Conservation (phyloP, 2,113 vertebrate genomes). For the Leptocoma aspasia region DNA sequence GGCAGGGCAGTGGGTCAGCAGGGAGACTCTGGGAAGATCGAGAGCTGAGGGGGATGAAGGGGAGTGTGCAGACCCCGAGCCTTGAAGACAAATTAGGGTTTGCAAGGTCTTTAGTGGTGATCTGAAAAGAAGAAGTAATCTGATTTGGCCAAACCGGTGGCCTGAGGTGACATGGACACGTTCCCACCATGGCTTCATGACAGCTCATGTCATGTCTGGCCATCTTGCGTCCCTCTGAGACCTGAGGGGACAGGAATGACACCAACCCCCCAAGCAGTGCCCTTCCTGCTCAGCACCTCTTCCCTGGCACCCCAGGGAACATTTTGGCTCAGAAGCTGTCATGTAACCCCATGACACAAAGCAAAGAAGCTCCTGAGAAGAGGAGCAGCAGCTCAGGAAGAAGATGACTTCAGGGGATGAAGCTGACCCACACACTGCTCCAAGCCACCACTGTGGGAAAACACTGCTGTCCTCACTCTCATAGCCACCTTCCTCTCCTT, state of each 20-base stretch:
- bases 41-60: rapidly evolving
- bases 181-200: neutral
- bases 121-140: neutral
- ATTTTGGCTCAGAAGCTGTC: neutral
- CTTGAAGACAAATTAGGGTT: neutral
- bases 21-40: neutral
- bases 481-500: neutral
- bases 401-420: neutral
- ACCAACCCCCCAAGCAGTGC: neutral
- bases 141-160: neutral
- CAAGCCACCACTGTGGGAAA: neutral
- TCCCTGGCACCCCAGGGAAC: rapidly evolving
- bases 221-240: neutral
- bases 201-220: neutral
- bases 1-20: neutral
- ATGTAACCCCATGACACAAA: neutral
- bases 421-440: neutral
- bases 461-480: neutral
- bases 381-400: neutral
- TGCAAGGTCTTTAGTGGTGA: neutral
- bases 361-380: neutral
- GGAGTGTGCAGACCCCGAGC: rapidly evolving
- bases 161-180: neutral
- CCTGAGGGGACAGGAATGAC: neutral
- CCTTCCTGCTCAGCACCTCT: neutral